Evolutionary conservation across 2,797 vertebrate genomes (phyloP).

Genomic region (Lophius americanus): DNA sequence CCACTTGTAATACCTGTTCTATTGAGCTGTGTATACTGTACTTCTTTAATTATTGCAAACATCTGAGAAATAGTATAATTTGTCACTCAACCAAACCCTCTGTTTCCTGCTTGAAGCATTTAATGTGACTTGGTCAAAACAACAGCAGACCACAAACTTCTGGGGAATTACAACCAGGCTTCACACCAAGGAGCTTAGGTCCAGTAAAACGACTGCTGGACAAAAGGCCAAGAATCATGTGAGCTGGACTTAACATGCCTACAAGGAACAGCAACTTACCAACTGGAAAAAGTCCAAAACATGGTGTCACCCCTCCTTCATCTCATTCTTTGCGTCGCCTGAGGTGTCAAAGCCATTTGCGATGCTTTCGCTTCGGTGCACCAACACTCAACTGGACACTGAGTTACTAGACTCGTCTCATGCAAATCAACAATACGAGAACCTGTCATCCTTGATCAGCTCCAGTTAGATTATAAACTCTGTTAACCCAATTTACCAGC

Average conservation of each 20-base stretch:
- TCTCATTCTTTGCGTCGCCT: conserved; percentile 20
- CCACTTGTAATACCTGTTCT: too few species aligned
- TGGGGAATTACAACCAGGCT: conserved; percentile 44
- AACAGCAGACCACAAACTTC: conserved; percentile 37
- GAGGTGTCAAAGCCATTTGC: conserved; percentile 44
- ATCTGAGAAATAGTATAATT: too few species aligned
- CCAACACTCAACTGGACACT: conserved; percentile 9
- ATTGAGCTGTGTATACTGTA: not conserved
- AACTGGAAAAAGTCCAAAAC: conserved; percentile 28
- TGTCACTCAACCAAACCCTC: too few species aligned
- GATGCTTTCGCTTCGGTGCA: conserved; percentile 24
- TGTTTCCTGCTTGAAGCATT: conserved; percentile 1
- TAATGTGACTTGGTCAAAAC: conserved; percentile 6
- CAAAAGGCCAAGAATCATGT: conserved; percentile 61
- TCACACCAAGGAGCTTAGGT: conserved; percentile 42
- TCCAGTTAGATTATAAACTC: not conserved
- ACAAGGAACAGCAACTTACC: conserved; percentile 47
- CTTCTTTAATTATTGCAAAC: too few species aligned
- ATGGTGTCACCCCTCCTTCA: conserved; percentile 8
- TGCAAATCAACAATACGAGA: not conserved
- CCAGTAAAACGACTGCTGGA: conserved; percentile 43
- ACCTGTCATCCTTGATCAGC: not conserved
- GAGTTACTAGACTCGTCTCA: not conserved
- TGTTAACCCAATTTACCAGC: conserved; percentile 59
- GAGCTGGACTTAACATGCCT: conserved; percentile 68